A percentile compares a stretch with the other conserved stretches of the same genome.
These are phyloP conservation scores for Propithecus coquereli DNA, from an alignment of 2,113 vertebrate genomes.

Conservation along the genomic window DNA sequence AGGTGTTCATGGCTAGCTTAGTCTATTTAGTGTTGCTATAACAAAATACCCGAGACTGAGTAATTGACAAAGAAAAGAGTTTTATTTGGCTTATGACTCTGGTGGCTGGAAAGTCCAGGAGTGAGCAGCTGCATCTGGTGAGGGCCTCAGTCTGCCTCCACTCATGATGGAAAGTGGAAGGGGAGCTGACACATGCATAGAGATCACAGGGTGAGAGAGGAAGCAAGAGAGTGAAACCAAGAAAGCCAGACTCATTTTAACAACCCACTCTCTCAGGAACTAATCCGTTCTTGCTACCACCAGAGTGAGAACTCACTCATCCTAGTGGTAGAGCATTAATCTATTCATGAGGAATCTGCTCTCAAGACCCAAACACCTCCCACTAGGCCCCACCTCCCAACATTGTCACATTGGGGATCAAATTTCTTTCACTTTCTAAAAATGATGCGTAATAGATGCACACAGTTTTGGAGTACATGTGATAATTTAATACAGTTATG, in stretches of 20 bases:
- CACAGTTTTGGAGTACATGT: no score
- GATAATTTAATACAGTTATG: no score
- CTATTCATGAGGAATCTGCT: neutral
- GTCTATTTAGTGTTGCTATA: neutral
- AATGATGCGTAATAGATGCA: no score
- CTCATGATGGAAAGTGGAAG: neutral
- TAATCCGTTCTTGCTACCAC: neutral
- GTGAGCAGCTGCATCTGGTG: neutral
- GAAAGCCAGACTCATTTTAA: neutral
- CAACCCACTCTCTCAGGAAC: neutral
- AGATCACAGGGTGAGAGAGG: neutral
- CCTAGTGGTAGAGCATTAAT: neutral
- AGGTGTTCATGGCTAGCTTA: neutral
- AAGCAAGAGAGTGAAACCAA: neutral
- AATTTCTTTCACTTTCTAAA: neutral
- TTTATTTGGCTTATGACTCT: neutral
- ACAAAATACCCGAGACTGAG: neutral
- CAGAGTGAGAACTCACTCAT: neutral
- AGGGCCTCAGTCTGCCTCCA: neutral
- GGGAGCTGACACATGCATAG: neutral
- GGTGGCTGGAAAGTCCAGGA: neutral
- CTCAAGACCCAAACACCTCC: neutral
- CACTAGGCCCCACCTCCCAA: neutral
- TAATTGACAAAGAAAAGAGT: neutral
- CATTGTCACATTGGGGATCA: neutral